These are phyloP conservation scores for Cotesia congregata DNA, from an alignment of 2,888 invertebrate genomes.

Conservation along the genomic window DNA sequence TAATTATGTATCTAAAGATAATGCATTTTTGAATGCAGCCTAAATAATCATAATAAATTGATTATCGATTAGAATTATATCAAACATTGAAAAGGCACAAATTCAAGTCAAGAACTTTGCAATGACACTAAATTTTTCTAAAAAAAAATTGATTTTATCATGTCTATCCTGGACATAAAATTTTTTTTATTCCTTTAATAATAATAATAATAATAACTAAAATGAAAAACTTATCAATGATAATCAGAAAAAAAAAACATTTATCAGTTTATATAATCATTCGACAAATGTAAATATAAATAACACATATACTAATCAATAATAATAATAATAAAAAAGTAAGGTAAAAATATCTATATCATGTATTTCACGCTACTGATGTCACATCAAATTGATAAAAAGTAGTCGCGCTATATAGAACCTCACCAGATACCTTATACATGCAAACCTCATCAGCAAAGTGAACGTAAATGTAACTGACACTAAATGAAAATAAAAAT, in stretches of 20 bases:
- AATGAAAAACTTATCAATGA: neutral
- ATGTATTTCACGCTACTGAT: slow-evolving; percentile 9
- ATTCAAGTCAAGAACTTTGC: too few relatives aligned
- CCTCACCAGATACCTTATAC: neutral
- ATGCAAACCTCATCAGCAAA: neutral
- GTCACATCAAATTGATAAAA: slow-evolving; percentile 11
- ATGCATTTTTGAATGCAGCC: too few relatives aligned
- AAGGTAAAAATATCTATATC: neutral
- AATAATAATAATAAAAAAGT: neutral
- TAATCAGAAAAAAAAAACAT: neutral
- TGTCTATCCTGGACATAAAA: too few relatives aligned
- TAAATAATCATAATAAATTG: too few relatives aligned
- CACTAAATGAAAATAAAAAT: neutral
- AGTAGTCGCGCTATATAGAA: neutral
- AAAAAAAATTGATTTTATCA: too few relatives aligned
- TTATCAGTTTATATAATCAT: neutral
- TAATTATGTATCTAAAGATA: too few relatives aligned
- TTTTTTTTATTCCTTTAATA: neutral
- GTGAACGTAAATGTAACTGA: neutral
- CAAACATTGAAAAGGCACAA: too few relatives aligned
- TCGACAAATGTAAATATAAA: neutral
- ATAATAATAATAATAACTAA: neutral
- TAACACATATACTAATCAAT: neutral
- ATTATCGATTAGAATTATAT: too few relatives aligned
- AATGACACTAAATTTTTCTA: too few relatives aligned